A percentile compares a stretch with the other conserved stretches of the same genome.
phyloP scores from a whole-genome alignment of 2,113 vertebrate species.

The Lontra canadensis region DNA sequence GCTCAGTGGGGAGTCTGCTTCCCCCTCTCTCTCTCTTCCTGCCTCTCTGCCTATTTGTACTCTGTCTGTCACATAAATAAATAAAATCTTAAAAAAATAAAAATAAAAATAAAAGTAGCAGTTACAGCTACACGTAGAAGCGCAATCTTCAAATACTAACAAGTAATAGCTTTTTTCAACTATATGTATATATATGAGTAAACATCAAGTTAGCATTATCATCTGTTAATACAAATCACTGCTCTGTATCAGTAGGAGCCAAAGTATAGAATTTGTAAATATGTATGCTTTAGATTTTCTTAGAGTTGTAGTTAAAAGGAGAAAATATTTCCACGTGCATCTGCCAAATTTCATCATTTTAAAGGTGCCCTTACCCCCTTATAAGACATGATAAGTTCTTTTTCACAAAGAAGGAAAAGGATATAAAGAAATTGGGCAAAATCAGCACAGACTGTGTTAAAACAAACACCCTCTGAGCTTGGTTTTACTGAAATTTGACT shows the following conservation, averaged over 20 bases:
- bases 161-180: neutral
- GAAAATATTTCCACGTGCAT: neutral
- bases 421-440: neutral
- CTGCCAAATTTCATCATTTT: neutral
- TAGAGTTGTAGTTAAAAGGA: neutral
- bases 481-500: neutral
- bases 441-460: neutral
- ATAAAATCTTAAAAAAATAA: neutral
- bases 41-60: too few relatives aligned
- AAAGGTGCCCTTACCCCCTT: neutral
- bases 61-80: too few relatives aligned
- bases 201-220: neutral
- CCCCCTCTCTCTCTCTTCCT: too few relatives aligned
- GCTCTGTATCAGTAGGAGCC: neutral
- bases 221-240: neutral
- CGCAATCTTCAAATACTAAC: neutral
- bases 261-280: neutral
- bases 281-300: neutral
- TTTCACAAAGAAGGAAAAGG: neutral
- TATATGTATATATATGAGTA: neutral
- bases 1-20: too few relatives aligned
- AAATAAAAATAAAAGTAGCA: neutral
- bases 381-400: slow-evolving; percentile 2
- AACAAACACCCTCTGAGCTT: neutral
- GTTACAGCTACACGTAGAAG: neutral